phyloP scores from a whole-genome alignment of 2,888 invertebrate species.

The Lithophane ornitopus region DNA sequence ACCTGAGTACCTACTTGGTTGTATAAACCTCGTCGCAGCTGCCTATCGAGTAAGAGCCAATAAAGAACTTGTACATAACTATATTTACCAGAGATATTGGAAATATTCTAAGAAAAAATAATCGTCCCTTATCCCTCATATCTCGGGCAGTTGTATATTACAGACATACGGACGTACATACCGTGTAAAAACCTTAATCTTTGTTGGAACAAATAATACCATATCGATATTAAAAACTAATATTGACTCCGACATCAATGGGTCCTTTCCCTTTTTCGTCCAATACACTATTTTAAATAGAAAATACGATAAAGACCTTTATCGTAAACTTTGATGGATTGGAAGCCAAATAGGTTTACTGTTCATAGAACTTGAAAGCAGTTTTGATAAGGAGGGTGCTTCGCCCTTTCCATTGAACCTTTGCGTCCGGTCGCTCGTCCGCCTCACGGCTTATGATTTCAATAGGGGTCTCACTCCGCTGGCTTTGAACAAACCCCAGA shows the following conservation, averaged over 20 bases:
- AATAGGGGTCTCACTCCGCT: conserved; percentile 69
- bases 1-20: neutral
- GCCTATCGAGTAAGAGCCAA: conserved; percentile 35
- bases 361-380: conserved; percentile 75
- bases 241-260: conserved; percentile 63
- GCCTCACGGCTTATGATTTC: conserved; percentile 70
- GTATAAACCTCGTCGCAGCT: conserved; percentile 17
- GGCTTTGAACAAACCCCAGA: conserved; percentile 65
- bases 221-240: conserved; percentile 67
- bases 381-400: conserved; percentile 74
- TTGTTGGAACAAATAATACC: conserved; percentile 55
- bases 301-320: conserved; percentile 69
- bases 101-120: conserved; percentile 35
- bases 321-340: conserved; percentile 75
- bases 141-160: conserved; percentile 43
- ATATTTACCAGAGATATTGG: conserved; percentile 61
- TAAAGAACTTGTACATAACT: conserved; percentile 43
- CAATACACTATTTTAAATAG: conserved; percentile 65
- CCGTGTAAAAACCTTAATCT: conserved; percentile 58
- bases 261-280: conserved; percentile 55
- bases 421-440: conserved; percentile 64
- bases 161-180: conserved; percentile 32
- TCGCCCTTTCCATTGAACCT: conserved; percentile 71
- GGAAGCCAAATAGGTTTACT: conserved; percentile 75
- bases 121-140: conserved; percentile 49